Base-by-base conservation (phyloP, 1,140 invertebrate species). In the Portunus trituberculatus region DNA sequence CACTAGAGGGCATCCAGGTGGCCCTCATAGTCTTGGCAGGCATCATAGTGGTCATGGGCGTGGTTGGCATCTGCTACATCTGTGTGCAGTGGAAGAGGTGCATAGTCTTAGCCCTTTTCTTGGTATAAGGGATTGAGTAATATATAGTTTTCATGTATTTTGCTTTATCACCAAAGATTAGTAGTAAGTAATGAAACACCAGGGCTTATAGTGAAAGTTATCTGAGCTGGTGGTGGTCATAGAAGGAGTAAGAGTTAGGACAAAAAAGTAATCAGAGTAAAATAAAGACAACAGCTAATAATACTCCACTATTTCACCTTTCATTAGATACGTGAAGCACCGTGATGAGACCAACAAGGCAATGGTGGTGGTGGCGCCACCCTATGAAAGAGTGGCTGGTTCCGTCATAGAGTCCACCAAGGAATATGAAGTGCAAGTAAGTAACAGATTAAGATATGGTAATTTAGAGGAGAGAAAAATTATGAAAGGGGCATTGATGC, bases 51-150 rank as follows among this genome's bases (percentile, higher is more conserved):
- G 97, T 99, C 4, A 97, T 99, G 31, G 98, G 98, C 3, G 97
- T 98, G 25, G 98, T 98, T 92, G 98, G 98, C 20, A 99, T 99
- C 67, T 98, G 99, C 46, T 99, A 99, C 96, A 99, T 99, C 48
- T 99, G 99, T 96, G 98, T 99, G 83, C 98, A 98, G 0, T 99
- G 99, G 98, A 98, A 98, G 93, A 98, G 98, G 98, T 99, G 97
- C 97, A 97, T 96, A 10, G 2, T 39, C 39, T 25, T 52, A 31
- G 10, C 25, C 46, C 25, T 25, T 10, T 82, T 82, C 7, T 1
- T 20, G 20, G 28, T 25, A 82, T 1, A 20, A 20, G 28, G 28
- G 76, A 28, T 1, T 28, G 28, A 82, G 20, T 8, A 7, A 28
- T 82, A 25, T 0, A 25, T 25, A 82, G 76, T 82, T 25, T 3